Evolutionary conservation across 2,113 vertebrate species (phyloP).

Genomic region (Strigops habroptila): DNA sequence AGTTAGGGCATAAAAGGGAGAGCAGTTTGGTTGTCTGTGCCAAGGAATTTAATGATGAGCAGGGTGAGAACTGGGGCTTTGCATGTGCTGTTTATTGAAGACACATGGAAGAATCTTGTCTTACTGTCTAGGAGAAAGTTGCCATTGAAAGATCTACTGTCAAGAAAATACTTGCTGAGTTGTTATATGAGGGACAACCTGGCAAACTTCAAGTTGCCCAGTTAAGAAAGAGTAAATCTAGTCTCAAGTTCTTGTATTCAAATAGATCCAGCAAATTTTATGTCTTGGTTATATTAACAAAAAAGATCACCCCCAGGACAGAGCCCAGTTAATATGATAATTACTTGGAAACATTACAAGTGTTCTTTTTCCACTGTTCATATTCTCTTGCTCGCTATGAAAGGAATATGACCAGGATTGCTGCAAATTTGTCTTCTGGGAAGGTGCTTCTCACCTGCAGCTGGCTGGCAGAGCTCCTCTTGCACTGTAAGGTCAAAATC

Average conservation of each 20-base stretch:
- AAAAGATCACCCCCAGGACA: background rate
- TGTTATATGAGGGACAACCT: background rate
- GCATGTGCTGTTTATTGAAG: background rate
- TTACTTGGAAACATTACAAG: background rate
- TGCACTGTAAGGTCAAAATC: background rate
- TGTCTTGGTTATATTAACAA: background rate
- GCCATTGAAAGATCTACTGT: background rate
- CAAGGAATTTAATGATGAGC: background rate
- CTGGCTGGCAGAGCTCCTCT: background rate
- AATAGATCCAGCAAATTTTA: background rate
- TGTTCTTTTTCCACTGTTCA: accelerated
- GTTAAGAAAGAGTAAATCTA: background rate
- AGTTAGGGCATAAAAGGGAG: background rate
- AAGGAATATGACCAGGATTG: background rate
- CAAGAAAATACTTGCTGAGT: background rate
- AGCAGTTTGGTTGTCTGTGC: background rate
- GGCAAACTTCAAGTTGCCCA: background rate
- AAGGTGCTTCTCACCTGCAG: background rate
- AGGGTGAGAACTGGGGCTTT: background rate
- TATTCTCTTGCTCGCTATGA: background rate
- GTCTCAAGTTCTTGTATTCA: background rate
- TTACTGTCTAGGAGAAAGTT: background rate
- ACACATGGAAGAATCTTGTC: background rate
- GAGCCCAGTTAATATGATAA: background rate
- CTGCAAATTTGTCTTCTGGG: background rate